Evolutionary conservation across 2,797 vertebrate species (phyloP), one percentile per base, ranked within the genome.

Genomic region (Crypturellus tataupa): DNA sequence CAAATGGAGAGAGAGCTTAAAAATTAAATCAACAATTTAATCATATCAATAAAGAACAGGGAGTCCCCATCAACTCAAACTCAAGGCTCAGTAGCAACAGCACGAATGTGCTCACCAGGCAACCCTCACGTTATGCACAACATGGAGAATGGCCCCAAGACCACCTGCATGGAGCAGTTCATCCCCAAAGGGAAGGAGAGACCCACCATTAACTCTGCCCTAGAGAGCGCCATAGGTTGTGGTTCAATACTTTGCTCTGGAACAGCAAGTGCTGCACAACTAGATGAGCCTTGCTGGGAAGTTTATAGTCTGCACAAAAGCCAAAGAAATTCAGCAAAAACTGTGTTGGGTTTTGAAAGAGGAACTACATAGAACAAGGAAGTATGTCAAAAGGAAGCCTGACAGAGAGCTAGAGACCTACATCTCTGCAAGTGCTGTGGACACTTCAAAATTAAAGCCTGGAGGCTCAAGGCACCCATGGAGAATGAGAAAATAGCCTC

Each of bases 341-440:
- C 10, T 3, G 4, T 17, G 13, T 2, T 64, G 85, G 17, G 75
- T 68, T 89, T 46, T 80, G 62, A 86, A 93, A 91, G 35, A 81
- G 67, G 67, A 94, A 88, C 67, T 90, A 53, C 14, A 56, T 37
- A 88, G 93, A 88, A 84, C 55, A 88, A 84, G 91, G 80, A 90
- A 94, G n/a, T 39, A 39, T 16, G 42, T 35, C 81, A 79, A 70
- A 80, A 80, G 53, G 27, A 90, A 80, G 39, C 51, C 75, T 2
- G 72, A 18, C 29, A 31, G 55, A 31, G 49, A 89, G 49, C 15
- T 35, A 82, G 72, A 85, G 13, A 87, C 58, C 20, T 7, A 51
- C 15, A 90, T 40, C 55, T 86, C 59, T 25, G 12, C 23, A 55
- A 93, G n/a, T 10, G 31, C 69, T 55, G 42, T 25, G 75, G 63